phyloP scores from a whole-genome alignment of 2,797 vertebrate species.

The Spheniscus humboldti region DNA sequence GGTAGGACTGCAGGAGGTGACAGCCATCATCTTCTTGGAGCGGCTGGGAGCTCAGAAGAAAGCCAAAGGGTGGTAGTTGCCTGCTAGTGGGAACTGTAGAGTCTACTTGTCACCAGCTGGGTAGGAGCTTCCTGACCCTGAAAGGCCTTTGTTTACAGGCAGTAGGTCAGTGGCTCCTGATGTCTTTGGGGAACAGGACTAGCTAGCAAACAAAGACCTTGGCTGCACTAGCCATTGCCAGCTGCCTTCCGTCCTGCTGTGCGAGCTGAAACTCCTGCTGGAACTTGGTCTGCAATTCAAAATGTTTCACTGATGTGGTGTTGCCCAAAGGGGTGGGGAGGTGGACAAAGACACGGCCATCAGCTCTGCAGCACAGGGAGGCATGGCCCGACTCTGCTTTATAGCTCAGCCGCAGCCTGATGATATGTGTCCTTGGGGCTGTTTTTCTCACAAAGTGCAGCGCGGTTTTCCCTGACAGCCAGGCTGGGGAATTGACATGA shows the following conservation, averaged over 20 bases:
- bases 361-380: not conserved
- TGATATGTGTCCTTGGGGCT: not conserved
- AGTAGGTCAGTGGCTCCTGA: constrained; percentile 46
- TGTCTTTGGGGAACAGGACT: constrained; percentile 11
- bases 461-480: not conserved
- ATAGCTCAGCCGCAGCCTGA: not conserved
- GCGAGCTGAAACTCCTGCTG: constrained; percentile 38
- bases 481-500: not conserved
- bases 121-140: constrained; percentile 37
- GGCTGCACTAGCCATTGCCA: constrained; percentile 11
- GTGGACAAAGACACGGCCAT: not conserved
- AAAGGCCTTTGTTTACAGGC: constrained; percentile 56
- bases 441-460: not conserved
- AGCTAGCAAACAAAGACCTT: constrained; percentile 55
- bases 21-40: not conserved
- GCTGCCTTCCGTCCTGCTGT: constrained; percentile 16
- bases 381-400: not conserved
- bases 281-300: constrained; percentile 43
- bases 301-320: constrained; percentile 50
- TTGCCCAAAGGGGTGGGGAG: constrained; percentile 32
- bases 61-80: not conserved
- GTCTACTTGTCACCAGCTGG: constrained; percentile 20
- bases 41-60: not conserved
- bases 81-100: constrained; percentile 10
- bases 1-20: not conserved